phyloP scores from a whole-genome alignment of 1,140 invertebrate species.

The Nebria ingens region DNA sequence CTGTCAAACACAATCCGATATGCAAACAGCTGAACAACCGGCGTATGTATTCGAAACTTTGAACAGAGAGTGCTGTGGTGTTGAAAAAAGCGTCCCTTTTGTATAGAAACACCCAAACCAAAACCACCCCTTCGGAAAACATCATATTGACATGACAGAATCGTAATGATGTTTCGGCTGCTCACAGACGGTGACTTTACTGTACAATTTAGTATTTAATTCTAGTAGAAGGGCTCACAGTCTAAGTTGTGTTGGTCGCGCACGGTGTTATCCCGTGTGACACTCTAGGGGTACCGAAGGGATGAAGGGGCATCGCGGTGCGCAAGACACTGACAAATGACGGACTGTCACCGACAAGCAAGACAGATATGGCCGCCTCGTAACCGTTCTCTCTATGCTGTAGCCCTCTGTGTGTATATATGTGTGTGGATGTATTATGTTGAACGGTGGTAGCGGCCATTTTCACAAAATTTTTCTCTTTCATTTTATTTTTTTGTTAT shows the following conservation, averaged over 20 bases:
- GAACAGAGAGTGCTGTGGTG: neutral
- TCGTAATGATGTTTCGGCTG: constrained; percentile 31
- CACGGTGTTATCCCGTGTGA: constrained; percentile 36
- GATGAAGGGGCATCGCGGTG: constrained; percentile 24
- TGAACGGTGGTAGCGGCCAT: constrained; percentile 23
- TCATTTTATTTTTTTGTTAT: constrained; percentile 25
- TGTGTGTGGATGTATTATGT: constrained; percentile 9
- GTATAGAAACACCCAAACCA: constrained; percentile 23
- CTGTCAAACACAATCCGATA: constrained; percentile 3
- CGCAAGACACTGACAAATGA: constrained; percentile 36
- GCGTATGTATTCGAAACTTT: neutral
- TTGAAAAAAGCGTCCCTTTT: constrained; percentile 24
- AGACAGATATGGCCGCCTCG: constrained; percentile 36
- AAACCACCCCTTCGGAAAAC: constrained; percentile 28
- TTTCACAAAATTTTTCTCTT: constrained; percentile 32
- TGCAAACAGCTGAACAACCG: neutral
- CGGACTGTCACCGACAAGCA: constrained; percentile 37
- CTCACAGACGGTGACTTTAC: constrained; percentile 25
- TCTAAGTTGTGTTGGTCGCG: constrained; percentile 25
- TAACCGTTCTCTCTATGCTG: constrained; percentile 27
- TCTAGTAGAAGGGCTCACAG: constrained; percentile 22
- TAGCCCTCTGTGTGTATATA: neutral
- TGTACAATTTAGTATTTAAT: neutral
- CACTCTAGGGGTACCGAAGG: constrained; percentile 19
- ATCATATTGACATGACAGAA: constrained; percentile 35